Evolutionary conservation across 2,797 vertebrate genomes (phyloP).

Genomic region (Oceanodroma leucorhoa): DNA sequence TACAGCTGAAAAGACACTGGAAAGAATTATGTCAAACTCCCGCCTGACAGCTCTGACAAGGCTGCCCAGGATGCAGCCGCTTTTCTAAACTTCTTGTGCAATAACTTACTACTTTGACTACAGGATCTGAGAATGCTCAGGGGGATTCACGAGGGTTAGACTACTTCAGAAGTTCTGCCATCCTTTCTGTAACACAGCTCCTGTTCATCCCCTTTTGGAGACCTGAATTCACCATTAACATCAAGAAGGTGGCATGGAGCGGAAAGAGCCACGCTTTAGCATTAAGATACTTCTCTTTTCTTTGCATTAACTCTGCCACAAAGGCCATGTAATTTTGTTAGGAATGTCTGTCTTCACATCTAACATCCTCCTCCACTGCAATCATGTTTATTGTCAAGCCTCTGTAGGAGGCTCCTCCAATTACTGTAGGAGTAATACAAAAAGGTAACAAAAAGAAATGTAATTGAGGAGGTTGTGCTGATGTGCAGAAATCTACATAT

Average conservation of each 20-base stretch:
- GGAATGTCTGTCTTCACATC: not conserved
- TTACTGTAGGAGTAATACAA: not conserved
- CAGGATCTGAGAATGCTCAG: not conserved
- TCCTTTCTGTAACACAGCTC: not conserved
- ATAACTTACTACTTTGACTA: not conserved
- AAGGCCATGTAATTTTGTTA: accelerated
- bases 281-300: not conserved
- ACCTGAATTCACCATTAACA: not conserved
- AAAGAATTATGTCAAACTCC: not conserved
- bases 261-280: not conserved
- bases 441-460: not conserved
- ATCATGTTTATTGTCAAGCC: not conserved
- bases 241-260: accelerated
- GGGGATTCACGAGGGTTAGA: not conserved
- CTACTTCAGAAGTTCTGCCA: not conserved
- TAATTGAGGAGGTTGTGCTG: not conserved
- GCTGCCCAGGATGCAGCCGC: not conserved
- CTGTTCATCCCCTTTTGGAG: not conserved
- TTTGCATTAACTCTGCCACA: not conserved
- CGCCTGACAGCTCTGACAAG: not conserved
- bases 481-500: not conserved
- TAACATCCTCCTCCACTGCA: not conserved
- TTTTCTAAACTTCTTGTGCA: not conserved
- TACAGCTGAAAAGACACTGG: not conserved
- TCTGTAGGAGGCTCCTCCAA: not conserved